Evolutionary conservation across 2,113 vertebrate genomes (phyloP), one percentile per base, ranked within the genome.

Genomic region (Chaetops frenatus): DNA sequence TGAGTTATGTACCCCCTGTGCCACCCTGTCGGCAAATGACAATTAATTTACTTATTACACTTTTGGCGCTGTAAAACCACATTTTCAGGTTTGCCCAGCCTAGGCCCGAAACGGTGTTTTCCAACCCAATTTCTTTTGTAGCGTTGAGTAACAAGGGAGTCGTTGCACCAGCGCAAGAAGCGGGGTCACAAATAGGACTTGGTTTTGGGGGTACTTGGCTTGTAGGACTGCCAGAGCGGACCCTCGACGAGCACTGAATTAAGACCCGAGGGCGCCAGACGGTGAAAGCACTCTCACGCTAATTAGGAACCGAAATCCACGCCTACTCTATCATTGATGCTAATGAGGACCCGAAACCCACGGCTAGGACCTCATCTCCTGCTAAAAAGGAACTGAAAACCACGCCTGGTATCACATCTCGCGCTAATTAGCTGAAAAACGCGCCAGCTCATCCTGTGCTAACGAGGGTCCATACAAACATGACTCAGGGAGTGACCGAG

Each of bases 301-400:
- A 28, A 65, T 38, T 33, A 81, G 19, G 33, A 16, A 5, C 15
- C 14, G 42, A 12, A 42, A 36, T 2, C 8, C 11, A 9, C 47
- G 3, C 24, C 24, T 9, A 4, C 9, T 17, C 5, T 1, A 1
- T 53, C 17, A 7, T 12, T 10, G 15, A 4, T 7, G 28, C 42
- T 35, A 44, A 28, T 23, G 7, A 50, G 31, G 31, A 27, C 2
- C 15, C 1, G 1, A 36, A 51, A 15, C 1, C 22, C 29, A 1
- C 15, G 1, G 33, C 47, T 4, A 10, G 7, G 10, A 9, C 38
- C 7, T 21, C 36, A 0, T 0, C 33, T 2, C 22, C 3, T 0
- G 31, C 48, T 9, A 9, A 33, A 21, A 9, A 9, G 1, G 11
- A 11, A 1, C 22, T 3, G 13, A 33, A 38, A 73, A 12, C 11